phyloP scores from a whole-genome alignment of 2,113 vertebrate species.

The Syngnathus typhle region DNA sequence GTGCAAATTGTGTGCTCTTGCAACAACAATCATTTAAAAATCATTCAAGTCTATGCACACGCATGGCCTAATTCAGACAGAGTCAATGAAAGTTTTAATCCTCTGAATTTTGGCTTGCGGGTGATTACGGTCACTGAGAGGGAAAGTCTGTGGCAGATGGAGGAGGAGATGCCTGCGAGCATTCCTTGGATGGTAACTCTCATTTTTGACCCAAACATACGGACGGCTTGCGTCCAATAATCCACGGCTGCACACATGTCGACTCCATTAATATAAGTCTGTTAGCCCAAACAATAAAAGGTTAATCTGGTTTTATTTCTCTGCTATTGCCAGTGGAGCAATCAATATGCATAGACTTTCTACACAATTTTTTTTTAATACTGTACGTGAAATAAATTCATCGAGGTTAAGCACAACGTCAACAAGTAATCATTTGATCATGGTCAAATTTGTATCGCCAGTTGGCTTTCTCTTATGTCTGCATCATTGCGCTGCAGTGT shows the following conservation, averaged over 20 bases:
- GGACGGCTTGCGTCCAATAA: conserved; percentile 49
- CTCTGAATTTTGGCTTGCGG: conserved; percentile 30
- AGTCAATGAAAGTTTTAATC: conserved; percentile 21
- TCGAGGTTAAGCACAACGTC: neutral
- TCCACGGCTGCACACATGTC: conserved; percentile 25
- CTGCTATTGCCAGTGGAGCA: neutral
- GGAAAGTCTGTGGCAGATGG: conserved; percentile 62
- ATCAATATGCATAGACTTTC: neutral
- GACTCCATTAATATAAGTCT: too few species aligned
- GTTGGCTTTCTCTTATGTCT: too few species aligned
- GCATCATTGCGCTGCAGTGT: neutral
- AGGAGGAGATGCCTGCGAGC: conserved; percentile 61
- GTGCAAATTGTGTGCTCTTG: neutral
- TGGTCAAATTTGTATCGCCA: too few species aligned
- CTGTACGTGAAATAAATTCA: neutral
- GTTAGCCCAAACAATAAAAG: too few species aligned
- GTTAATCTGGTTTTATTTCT: conserved; percentile 10
- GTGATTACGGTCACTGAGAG: conserved; percentile 26
- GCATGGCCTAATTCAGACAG: conserved; percentile 15
- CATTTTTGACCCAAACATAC: conserved; percentile 62
- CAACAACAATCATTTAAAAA: neutral
- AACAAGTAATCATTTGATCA: neutral
- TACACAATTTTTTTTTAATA: neutral
- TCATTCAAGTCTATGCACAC: neutral
- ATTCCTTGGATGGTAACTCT: conserved; percentile 60